phyloP scores from a whole-genome alignment of 2,888 invertebrate genomes.

The Drosophila longiperda region DNA sequence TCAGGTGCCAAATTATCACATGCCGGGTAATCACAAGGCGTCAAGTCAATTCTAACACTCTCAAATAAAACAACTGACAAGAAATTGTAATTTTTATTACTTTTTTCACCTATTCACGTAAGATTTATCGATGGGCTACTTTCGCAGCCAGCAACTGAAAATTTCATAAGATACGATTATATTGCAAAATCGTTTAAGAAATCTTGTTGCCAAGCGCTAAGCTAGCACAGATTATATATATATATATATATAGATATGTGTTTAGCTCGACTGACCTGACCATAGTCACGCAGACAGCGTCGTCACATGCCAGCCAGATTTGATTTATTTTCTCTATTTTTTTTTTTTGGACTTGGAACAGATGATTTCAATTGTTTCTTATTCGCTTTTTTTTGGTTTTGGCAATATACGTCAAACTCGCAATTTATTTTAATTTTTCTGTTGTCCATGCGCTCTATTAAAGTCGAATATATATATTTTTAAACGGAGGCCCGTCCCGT shows the following conservation, averaged over 20 bases:
- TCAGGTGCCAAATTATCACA: conserved; percentile 9
- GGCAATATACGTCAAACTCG: conserved; percentile 49
- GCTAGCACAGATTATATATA: conserved; percentile 28
- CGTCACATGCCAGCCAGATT: conserved; percentile 48
- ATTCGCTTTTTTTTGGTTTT: conserved; percentile 20
- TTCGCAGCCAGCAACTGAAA: conserved; percentile 34
- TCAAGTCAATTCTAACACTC: conserved; percentile 20
- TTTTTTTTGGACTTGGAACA: conserved; percentile 11
- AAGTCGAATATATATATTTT: conserved; percentile 9
- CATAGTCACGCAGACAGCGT: conserved; percentile 63
- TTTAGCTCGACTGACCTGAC: conserved; percentile 58
- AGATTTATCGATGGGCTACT: conserved; percentile 27
- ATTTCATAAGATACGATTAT: conserved; percentile 59
- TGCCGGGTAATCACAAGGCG: conserved; percentile 11
- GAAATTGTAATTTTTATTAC: conserved; percentile 8
- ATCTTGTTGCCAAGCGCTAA: conserved; percentile 64
- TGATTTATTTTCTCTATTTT: background rate
- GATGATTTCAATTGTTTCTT: conserved; percentile 10
- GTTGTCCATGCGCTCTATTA: conserved; percentile 54
- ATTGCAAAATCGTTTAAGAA: conserved; percentile 35
- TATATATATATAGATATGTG: conserved; percentile 28
- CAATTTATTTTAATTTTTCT: conserved; percentile 72
- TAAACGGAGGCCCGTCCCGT: conserved; percentile 69
- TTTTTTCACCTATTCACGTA: conserved; percentile 27
- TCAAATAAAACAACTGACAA: conserved; percentile 27